Evolutionary conservation across 2,888 invertebrate genomes (phyloP).

Genomic region (Cataglyphis livida): DNA sequence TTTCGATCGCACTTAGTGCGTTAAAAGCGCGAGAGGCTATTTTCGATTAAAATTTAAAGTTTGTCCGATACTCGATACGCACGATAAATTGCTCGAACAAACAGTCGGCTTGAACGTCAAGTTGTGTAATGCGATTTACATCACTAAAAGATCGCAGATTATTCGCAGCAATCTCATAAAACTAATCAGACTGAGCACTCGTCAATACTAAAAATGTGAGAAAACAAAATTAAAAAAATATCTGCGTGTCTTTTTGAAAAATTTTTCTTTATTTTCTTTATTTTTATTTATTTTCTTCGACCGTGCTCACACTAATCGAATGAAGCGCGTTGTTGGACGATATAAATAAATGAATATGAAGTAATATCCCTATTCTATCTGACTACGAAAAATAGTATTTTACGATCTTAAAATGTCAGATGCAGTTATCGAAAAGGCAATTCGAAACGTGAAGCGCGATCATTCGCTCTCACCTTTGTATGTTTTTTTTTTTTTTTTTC

Average conservation of each 20-base stretch:
- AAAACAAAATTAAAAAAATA: not conserved
- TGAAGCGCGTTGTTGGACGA: conserved; percentile 10
- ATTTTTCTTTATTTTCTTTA: conserved; percentile 27
- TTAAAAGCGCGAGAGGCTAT: not conserved
- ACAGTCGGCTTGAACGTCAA: not conserved
- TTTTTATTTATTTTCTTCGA: conserved; percentile 17
- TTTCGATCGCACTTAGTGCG: conserved; percentile 5
- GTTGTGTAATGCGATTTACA: not conserved
- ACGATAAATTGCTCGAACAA: no score
- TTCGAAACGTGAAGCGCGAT: conserved; percentile 7
- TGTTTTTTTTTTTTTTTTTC: conserved; percentile 2
- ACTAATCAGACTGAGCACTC: conserved; percentile 32
- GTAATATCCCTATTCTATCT: conserved; percentile 26
- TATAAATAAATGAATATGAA: conserved; percentile 68
- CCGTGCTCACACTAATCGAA: not conserved
- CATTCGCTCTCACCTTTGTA: conserved; percentile 16
- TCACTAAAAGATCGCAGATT: conserved; percentile 9
- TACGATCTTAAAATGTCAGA: conserved; percentile 54
- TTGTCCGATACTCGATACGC: no score
- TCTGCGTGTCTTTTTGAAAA: not conserved
- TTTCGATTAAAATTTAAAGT: not conserved
- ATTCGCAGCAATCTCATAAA: conserved; percentile 21
- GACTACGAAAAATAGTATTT: conserved; percentile 59
- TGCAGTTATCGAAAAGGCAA: conserved; percentile 57
- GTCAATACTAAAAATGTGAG: not conserved